Conservation (phyloP, 2,888 invertebrate genomes). For the Piscicola geometra region DNA sequence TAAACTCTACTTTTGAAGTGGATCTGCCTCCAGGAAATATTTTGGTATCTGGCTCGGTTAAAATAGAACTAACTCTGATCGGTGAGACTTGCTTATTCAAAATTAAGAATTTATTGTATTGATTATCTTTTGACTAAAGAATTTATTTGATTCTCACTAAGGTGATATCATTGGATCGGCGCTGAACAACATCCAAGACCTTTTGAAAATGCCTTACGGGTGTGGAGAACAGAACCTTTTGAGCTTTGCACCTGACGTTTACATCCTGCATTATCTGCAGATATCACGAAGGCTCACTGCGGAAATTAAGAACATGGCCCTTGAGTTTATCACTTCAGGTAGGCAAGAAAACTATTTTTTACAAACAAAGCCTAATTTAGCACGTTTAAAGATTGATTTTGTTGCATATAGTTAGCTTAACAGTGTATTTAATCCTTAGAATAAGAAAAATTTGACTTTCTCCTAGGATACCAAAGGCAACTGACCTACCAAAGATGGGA, state of each 20-base stretch:
- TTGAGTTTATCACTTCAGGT: constrained; percentile 55
- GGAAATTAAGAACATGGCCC: constrained; percentile 64
- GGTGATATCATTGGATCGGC: constrained; percentile 76
- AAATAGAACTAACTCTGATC: constrained; percentile 69
- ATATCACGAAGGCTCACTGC: constrained; percentile 68
- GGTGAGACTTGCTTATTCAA: constrained; percentile 46
- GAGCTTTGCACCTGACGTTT: constrained; percentile 82
- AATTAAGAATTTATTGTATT: background rate
- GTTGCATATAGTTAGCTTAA: no score
- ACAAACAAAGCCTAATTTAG: no score
- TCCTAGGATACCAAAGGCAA: constrained; percentile 75
- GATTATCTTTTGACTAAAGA: background rate
- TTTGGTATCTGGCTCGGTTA: constrained; percentile 69
- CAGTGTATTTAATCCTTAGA: no score
- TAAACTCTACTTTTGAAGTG: background rate
- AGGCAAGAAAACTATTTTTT: no score
- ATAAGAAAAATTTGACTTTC: no score
- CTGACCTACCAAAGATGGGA: constrained; percentile 78
- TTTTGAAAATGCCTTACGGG: constrained; percentile 76
- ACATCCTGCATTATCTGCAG: constrained; percentile 78
- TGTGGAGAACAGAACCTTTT: constrained; percentile 91
- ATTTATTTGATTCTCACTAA: constrained; percentile 45
- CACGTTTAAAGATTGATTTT: no score
- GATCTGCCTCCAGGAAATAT: constrained; percentile 61
- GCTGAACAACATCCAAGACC: constrained; percentile 69